Conservation (phyloP, 2,113 vertebrate genomes). For the Harpagus bidentatus region DNA sequence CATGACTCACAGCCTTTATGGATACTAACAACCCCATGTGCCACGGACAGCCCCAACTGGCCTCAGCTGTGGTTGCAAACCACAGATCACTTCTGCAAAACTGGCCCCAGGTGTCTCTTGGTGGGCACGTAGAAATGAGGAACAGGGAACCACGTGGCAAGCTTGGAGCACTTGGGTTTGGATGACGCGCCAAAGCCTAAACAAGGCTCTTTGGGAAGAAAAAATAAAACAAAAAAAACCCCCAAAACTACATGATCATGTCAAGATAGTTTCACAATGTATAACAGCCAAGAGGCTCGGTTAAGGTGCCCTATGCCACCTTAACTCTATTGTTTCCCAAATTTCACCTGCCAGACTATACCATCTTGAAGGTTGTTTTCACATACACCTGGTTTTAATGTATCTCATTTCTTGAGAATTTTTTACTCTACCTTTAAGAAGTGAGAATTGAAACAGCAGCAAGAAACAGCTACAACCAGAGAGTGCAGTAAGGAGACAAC, state of each 20-base stretch:
- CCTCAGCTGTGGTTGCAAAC: not conserved
- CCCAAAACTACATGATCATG: not conserved
- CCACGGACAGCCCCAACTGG: not conserved
- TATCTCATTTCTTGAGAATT: not conserved
- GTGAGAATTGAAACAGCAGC: not conserved
- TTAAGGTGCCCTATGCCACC: not conserved
- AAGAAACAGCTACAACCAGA: not conserved
- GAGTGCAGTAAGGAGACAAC: not conserved
- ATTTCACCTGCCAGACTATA: not conserved
- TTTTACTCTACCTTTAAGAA: not conserved
- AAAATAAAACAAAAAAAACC: not conserved
- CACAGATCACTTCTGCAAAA: conserved; percentile 29
- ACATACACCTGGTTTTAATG: not conserved
- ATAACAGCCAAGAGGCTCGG: not conserved
- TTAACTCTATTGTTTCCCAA: not conserved
- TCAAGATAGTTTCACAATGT: not conserved
- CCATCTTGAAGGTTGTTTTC: not conserved
- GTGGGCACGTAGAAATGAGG: not conserved
- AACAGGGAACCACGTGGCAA: not conserved
- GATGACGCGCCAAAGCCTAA: not conserved
- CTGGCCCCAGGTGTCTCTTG: not conserved
- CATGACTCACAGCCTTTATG: not conserved
- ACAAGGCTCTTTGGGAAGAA: not conserved
- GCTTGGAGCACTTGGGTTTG: not conserved
- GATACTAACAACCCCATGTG: not conserved